phyloP scores from a whole-genome alignment of 2,113 vertebrate genomes.

The human (Homo sapiens) region GRCh38 chr3:13387501-13388000 shows the following conservation, averaged over 20 bases:
- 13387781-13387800: background rate
- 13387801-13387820: rapidly evolving
- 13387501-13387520: background rate
- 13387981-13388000: rapidly evolving
- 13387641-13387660: background rate
- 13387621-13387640: background rate
- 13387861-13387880: background rate
- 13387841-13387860: background rate
- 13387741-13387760: background rate
- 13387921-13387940: background rate
- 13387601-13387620: background rate
- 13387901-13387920: rapidly evolving
- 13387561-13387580: background rate
- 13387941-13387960: background rate
- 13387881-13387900: background rate
- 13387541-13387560: background rate
- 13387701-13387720: background rate
- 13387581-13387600: background rate
- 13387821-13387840: rapidly evolving
- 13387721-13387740: background rate
- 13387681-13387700: background rate
- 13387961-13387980: background rate
- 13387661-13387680: background rate
- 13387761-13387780: background rate
- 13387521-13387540: background rate